Conservation (phyloP, 2,888 invertebrate species). For the Chrysolina oricalcia region DNA sequence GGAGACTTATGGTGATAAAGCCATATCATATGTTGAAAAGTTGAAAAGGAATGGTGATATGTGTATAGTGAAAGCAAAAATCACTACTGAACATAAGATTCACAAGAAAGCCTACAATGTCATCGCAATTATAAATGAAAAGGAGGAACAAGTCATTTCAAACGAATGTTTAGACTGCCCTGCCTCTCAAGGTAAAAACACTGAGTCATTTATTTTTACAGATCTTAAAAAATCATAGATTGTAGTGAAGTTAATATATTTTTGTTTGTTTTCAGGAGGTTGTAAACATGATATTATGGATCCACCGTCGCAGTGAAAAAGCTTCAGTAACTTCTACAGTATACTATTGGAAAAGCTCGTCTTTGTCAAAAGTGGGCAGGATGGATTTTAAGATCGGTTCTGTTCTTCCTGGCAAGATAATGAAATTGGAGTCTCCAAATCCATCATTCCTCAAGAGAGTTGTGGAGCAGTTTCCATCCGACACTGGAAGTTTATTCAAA, state of each 20-base stretch:
- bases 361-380: slow-evolving; percentile 6
- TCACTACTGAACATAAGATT: slow-evolving; percentile 57
- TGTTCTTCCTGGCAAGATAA: background rate
- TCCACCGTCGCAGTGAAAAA: slow-evolving; percentile 35
- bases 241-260: background rate
- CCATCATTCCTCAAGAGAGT: slow-evolving; percentile 12
- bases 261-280: slow-evolving; percentile 39
- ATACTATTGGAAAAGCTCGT: slow-evolving; percentile 13
- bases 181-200: slow-evolving; percentile 40
- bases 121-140: slow-evolving; percentile 44
- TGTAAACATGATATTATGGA: slow-evolving; percentile 52
- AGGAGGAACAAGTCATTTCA: slow-evolving; percentile 31
- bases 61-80: slow-evolving; percentile 54
- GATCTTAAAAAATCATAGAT: background rate
- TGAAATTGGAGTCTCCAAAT: slow-evolving; percentile 15
- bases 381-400: slow-evolving; percentile 7
- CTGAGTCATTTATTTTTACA: background rate
- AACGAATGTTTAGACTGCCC: slow-evolving; percentile 44
- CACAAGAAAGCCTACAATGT: slow-evolving; percentile 45
- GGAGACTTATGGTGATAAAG: no score
- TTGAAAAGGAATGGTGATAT: slow-evolving; percentile 47
- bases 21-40: slow-evolving; percentile 55
- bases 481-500: slow-evolving; percentile 11
- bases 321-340: slow-evolving; percentile 30
- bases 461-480: slow-evolving; percentile 6